Percentiles rank a stretch among this genome's conserved stretches.
Conservation (phyloP, 2,888 invertebrate species). For the Chelonus formosanus region DNA sequence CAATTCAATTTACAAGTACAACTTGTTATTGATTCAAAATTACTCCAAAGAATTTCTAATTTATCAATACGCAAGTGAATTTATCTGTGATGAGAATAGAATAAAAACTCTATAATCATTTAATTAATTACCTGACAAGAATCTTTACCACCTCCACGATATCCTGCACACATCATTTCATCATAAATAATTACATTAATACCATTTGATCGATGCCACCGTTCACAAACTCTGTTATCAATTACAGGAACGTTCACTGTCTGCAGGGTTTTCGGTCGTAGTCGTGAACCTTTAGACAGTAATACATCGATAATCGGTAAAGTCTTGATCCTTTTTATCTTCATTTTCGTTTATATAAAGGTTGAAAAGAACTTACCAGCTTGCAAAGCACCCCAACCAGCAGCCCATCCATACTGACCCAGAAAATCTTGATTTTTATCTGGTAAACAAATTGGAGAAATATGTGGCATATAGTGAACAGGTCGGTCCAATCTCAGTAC, state of each 20-base stretch:
- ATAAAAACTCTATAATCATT: no score
- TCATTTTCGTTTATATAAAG: no score
- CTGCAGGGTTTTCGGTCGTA: constrained; percentile 88
- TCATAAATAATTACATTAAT: constrained; percentile 92
- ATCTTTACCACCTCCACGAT: constrained; percentile 86
- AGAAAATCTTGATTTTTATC: constrained; percentile 89
- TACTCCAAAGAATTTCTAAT: no score
- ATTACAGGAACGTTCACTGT: constrained; percentile 94
- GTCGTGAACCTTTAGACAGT: constrained; percentile 73
- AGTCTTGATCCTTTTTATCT: no score
- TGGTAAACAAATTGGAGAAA: constrained; percentile 90
- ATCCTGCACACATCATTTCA: constrained; percentile 95
- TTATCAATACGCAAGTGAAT: no score
- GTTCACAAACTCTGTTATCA: constrained; percentile 80
- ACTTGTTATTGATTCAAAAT: no score
- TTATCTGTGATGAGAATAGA: no score
- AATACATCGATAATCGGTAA: no score
- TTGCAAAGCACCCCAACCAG: constrained; percentile 90
- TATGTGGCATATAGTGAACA: constrained; percentile 91
- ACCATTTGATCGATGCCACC: constrained; percentile 78
- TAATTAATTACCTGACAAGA: constrained; percentile 70
- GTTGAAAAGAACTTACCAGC: constrained; percentile 63
- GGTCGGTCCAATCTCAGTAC: constrained; percentile 86
- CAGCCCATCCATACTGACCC: constrained; percentile 91
- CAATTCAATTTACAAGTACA: no score